Conservation (phyloP, 2,797 vertebrate species). For the Forpus xanthops region DNA sequence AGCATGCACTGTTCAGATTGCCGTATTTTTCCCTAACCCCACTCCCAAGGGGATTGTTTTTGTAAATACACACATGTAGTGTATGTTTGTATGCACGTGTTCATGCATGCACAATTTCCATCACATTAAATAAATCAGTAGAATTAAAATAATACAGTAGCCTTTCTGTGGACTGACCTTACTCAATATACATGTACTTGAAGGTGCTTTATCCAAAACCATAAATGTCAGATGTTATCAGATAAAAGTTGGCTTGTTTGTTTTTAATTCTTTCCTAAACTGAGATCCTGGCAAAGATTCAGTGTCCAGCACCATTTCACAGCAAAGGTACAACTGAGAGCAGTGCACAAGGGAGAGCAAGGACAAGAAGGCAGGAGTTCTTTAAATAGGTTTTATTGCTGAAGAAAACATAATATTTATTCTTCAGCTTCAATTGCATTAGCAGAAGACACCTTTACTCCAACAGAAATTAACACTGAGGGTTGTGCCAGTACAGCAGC, state of each 20-base stretch:
- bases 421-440: neutral
- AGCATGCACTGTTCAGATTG: constrained; percentile 21
- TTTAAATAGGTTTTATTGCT: neutral
- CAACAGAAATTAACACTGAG: neutral
- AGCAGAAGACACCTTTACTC: neutral
- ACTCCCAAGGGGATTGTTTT: neutral
- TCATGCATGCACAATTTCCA: neutral
- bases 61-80: neutral
- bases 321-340: neutral
- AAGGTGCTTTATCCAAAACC: neutral
- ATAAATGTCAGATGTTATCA: neutral
- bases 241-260: neutral
- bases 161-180: neutral
- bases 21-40: neutral
- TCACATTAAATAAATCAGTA: neutral
- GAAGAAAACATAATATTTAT: neutral
- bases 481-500: neutral
- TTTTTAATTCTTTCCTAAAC: neutral
- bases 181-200: neutral
- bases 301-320: neutral
- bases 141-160: neutral
- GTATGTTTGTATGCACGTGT: neutral
- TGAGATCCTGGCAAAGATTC: neutral
- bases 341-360: neutral
- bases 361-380: neutral